A percentile compares a stretch with the other conserved stretches of the same genome.
Evolutionary conservation across 2,797 vertebrate genomes (phyloP).

Genomic region (Salarias fasciatus): DNA sequence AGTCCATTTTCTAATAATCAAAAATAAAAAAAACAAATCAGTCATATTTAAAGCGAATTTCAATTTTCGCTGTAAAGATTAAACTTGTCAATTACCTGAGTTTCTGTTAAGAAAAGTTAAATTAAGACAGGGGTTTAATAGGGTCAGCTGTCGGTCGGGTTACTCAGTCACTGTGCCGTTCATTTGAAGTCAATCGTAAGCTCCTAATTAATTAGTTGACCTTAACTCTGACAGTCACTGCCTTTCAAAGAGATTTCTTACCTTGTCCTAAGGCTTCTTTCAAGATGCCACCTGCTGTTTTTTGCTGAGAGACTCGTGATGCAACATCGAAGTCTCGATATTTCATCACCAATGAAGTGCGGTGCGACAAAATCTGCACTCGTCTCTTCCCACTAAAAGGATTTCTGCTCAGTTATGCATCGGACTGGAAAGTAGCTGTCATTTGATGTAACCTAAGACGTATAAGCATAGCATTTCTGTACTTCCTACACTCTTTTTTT

Average conservation of each 20-base stretch:
- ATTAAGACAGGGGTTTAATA: background rate
- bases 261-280: conserved; percentile 16
- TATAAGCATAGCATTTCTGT: conserved; percentile 49
- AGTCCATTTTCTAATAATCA: too few relatives aligned
- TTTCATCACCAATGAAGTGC: conserved; percentile 42
- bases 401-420: conserved; percentile 59
- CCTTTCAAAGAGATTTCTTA: background rate
- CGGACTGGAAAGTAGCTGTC: conserved; percentile 68
- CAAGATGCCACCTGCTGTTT: conserved; percentile 39
- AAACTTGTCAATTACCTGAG: too few relatives aligned
- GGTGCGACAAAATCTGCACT: conserved; percentile 45
- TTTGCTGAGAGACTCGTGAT: conserved; percentile 43
- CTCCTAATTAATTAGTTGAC: background rate
- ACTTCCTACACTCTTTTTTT: background rate
- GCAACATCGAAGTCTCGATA: conserved; percentile 28
- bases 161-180: background rate
- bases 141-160: background rate
- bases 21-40: too few relatives aligned
- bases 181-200: background rate
- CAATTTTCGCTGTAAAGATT: too few relatives aligned
- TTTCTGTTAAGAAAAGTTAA: too few relatives aligned
- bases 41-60: too few relatives aligned
- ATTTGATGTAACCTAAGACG: conserved; percentile 66
- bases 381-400: conserved; percentile 42
- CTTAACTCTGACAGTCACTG: background rate